A percentile compares a stretch with the other conserved stretches of the same genome.
Conservation (phyloP, 2,113 vertebrate species). For the Cricetomys ansorgei region DNA sequence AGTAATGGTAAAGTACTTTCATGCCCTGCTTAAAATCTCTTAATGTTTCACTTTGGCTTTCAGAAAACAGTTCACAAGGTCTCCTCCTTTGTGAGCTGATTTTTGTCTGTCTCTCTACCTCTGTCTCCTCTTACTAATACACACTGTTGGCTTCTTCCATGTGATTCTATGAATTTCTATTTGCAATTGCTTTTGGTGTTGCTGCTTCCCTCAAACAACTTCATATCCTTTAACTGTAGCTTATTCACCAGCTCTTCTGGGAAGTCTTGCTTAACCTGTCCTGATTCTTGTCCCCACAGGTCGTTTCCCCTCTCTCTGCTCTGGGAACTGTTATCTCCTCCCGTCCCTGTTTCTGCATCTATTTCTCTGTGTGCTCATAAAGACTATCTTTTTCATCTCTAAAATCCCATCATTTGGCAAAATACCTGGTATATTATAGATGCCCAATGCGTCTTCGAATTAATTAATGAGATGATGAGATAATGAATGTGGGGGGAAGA, state of each 20-base stretch:
- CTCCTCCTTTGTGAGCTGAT: not conserved
- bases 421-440: not conserved
- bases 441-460: not conserved
- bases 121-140: accelerated
- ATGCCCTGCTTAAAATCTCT: not conserved
- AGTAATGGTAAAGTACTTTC: not conserved
- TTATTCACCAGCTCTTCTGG: not conserved
- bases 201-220: not conserved
- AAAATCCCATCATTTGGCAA: not conserved
- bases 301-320: accelerated
- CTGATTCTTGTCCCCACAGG: not conserved
- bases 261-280: not conserved
- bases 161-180: not conserved
- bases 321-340: not conserved
- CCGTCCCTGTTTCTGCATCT: not conserved
- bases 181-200: not conserved
- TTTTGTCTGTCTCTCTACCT: not conserved
- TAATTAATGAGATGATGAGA: not conserved
- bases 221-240: not conserved
- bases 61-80: not conserved
- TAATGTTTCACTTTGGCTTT: not conserved
- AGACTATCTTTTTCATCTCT: not conserved
- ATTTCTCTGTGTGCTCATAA: not conserved
- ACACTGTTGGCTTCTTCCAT: not conserved
- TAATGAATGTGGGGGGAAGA: not conserved